Base-by-base conservation (phyloP, 2,113 vertebrate species). In the Acrocephalus arundinaceus region DNA sequence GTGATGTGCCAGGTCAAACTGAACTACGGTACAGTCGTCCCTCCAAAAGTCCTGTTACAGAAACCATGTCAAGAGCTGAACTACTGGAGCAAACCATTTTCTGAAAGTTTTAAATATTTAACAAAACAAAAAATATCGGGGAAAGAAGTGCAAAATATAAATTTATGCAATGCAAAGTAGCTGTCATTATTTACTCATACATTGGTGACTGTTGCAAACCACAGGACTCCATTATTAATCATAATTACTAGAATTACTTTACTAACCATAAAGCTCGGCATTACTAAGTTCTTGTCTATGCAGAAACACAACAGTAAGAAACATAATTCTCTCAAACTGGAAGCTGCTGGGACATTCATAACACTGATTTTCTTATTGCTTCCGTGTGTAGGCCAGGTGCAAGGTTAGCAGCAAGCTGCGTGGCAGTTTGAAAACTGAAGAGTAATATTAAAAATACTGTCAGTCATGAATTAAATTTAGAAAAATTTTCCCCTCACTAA, bases 401-500 rank as follows among this genome's bases (percentile, higher is more conserved):
- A 90, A 76, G 17, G 87, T 35, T 25, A 93, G 71, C 37, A 93
- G 24, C 30, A 77, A 80, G 43, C 76, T 93, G 23, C 11, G 3
- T 13, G 94, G 85, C 66, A 93, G 77, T 90, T 89, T 81, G 63
- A 92, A 72, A 94, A 96, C 61, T 33, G 27, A 93, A 67, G 10
- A 61, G 16, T 63, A 61, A 43, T 6, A 24, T 63, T 83, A 86
- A 91, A 49, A 46, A 62, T 37, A 75, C 23, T 27, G 28, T 76
- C 70, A 75, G 55, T 51, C 24, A 46, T 16, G 1, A 86, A 74
- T 63, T 91, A 3, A 25, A 89, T 52, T 37, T 52, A 16, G 45
- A 84, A 90, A 86, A 89, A 37, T 67, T 51, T 86, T 43, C 22
- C n/a, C 37, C 62, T 70, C 1, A 1, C 41, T 87, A 92, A 84